These are phyloP conservation scores for Scaptodrosophila latifasciaeformis DNA, from an alignment of 2,888 invertebrate species.

Conservation along the genomic window DNA sequence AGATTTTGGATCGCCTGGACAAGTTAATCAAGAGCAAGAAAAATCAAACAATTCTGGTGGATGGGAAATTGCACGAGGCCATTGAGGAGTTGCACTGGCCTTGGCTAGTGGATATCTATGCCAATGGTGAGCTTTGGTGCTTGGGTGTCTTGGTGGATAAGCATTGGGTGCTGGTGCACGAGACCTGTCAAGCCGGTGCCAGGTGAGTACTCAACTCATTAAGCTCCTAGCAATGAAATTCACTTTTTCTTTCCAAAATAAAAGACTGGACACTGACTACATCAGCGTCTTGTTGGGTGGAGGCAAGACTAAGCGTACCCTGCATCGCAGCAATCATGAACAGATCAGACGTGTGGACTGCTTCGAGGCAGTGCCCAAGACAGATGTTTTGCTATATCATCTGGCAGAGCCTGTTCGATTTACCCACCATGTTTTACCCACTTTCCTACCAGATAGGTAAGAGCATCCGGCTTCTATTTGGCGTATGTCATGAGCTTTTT, in stretches of 20 bases:
- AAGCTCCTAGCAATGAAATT: too few relatives aligned
- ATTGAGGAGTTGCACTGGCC: slow-evolving; percentile 77
- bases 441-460: slow-evolving; percentile 77
- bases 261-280: slow-evolving; percentile 78
- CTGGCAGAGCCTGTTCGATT: slow-evolving; percentile 78
- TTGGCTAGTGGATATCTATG: slow-evolving; percentile 84
- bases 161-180: slow-evolving; percentile 81
- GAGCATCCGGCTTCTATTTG: too few relatives aligned
- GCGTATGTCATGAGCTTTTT: too few relatives aligned
- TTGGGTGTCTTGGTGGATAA: slow-evolving; percentile 81
- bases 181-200: slow-evolving; percentile 76
- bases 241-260: too few relatives aligned
- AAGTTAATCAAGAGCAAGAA: slow-evolving; percentile 60
- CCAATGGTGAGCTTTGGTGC: slow-evolving; percentile 82
- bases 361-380: slow-evolving; percentile 77
- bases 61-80: slow-evolving; percentile 66
- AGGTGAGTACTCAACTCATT: slow-evolving; percentile 37
- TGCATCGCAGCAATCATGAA: slow-evolving; percentile 81
- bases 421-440: slow-evolving; percentile 81
- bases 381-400: slow-evolving; percentile 80
- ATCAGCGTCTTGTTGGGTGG: slow-evolving; percentile 82
- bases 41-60: slow-evolving; percentile 63
- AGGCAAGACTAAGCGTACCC: slow-evolving; percentile 78
- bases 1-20: slow-evolving; percentile 60
- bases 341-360: slow-evolving; percentile 81